A percentile compares a stretch with the other conserved stretches of the same genome.
Evolutionary conservation across 2,888 invertebrate species (phyloP).

Genomic region (Dolichomitus sp.): DNA sequence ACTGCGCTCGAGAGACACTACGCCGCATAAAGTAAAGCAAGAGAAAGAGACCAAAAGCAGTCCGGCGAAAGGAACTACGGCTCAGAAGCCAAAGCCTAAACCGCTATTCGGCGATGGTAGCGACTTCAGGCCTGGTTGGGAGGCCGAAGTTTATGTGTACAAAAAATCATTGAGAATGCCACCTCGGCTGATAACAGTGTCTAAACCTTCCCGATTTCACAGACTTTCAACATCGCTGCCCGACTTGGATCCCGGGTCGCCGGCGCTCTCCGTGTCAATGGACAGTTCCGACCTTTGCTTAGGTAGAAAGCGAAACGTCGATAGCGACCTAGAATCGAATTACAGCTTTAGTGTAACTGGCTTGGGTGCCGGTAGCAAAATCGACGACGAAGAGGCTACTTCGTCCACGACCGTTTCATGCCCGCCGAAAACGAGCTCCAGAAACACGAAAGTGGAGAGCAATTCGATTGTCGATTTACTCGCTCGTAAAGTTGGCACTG

Average conservation of each 20-base stretch:
- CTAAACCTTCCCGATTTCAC: constrained; percentile 90
- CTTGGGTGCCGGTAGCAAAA: constrained; percentile 87
- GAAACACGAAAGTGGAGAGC: constrained; percentile 85
- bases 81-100: constrained; percentile 85
- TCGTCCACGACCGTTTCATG: constrained; percentile 90
- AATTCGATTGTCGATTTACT: constrained; percentile 90
- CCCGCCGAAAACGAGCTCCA: constrained; percentile 84
- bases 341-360: constrained; percentile 88
- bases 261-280: constrained; percentile 89
- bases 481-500: constrained; percentile 89
- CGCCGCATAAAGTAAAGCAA: constrained; percentile 78
- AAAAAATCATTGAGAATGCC: constrained; percentile 95
- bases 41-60: constrained; percentile 77
- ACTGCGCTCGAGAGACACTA: constrained; percentile 80
- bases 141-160: constrained; percentile 93
- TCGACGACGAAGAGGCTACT: constrained; percentile 90
- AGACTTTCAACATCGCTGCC: constrained; percentile 92
- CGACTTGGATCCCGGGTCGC: constrained; percentile 92
- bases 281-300: constrained; percentile 86
- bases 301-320: constrained; percentile 84
- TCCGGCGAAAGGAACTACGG: constrained; percentile 73
- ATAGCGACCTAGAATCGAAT: constrained; percentile 91
- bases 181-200: constrained; percentile 92
- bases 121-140: constrained; percentile 93
- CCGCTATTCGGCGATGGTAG: constrained; percentile 91